phyloP scores from a whole-genome alignment of 2,888 invertebrate species.

The Mechanitis mazaeus region DNA sequence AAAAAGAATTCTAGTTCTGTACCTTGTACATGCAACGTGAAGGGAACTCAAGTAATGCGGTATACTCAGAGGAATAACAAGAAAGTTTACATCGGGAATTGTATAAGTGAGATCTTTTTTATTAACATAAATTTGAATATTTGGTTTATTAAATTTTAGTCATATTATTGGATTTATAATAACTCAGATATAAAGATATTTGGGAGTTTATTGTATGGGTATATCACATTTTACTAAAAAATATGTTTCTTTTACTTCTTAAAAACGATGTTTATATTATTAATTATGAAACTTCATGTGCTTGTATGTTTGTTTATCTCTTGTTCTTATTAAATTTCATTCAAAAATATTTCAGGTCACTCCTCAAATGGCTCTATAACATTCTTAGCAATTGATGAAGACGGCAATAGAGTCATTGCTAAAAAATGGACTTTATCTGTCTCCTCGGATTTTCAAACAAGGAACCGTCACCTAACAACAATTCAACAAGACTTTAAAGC shows the following conservation, averaged over 20 bases:
- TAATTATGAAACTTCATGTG: no score
- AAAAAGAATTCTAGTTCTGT: constrained; percentile 37
- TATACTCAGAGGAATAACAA: constrained; percentile 58
- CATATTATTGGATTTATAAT: neutral
- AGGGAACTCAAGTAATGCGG: constrained; percentile 46
- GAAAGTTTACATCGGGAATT: constrained; percentile 84
- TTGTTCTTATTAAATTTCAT: no score
- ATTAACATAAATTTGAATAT: no score
- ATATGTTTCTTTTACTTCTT: no score
- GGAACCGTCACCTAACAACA: constrained; percentile 77
- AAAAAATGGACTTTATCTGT: constrained; percentile 84
- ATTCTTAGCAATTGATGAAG: constrained; percentile 85
- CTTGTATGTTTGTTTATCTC: neutral
- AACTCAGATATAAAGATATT: no score
- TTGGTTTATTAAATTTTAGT: neutral
- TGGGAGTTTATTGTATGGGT: no score
- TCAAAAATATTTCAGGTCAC: constrained; percentile 75
- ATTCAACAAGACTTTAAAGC: constrained; percentile 88
- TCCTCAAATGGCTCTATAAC: constrained; percentile 84
- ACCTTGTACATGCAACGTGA: constrained; percentile 54
- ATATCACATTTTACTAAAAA: no score
- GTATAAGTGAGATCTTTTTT: constrained; percentile 76
- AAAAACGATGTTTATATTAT: no score
- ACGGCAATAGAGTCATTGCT: constrained; percentile 83
- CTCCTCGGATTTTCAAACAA: constrained; percentile 55